phyloP scores from a whole-genome alignment of 2,888 invertebrate genomes.

The Brachynemurus nebulosus region DNA sequence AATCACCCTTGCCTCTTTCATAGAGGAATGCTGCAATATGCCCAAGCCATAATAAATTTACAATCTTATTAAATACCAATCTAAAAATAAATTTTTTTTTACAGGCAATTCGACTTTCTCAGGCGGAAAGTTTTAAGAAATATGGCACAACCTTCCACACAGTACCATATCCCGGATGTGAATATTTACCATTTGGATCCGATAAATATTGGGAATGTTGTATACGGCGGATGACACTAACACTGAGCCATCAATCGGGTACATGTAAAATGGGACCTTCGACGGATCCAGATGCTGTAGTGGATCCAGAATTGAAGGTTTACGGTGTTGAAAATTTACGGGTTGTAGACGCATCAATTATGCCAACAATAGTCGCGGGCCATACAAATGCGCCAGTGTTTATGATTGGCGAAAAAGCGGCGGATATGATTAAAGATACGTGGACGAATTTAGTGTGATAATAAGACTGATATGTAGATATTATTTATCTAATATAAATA shows the following conservation, averaged over 20 bases:
- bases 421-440: slow-evolving; percentile 37
- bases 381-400: slow-evolving; percentile 41
- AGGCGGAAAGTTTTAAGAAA: slow-evolving; percentile 37
- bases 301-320: slow-evolving; percentile 34
- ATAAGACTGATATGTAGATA: background rate
- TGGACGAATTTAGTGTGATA: slow-evolving; percentile 23
- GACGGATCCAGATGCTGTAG: slow-evolving; percentile 31
- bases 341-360: slow-evolving; percentile 43
- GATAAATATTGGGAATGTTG: slow-evolving; percentile 65
- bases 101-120: slow-evolving; percentile 39
- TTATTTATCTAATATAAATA: background rate
- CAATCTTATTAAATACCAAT: no score
- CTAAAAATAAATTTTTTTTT: no score
- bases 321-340: slow-evolving; percentile 37
- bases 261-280: slow-evolving; percentile 37
- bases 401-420: slow-evolving; percentile 45
- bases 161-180: slow-evolving; percentile 54
- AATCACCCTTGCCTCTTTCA: no score
- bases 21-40: no score
- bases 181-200: slow-evolving; percentile 41
- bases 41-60: no score
- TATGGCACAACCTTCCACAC: slow-evolving; percentile 38
- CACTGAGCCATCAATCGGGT: slow-evolving; percentile 51
- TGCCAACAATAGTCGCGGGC: slow-evolving; percentile 40
- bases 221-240: slow-evolving; percentile 52